These are phyloP conservation scores for Cheilosia scutellata DNA, from an alignment of 2,888 invertebrate genomes.

Conservation along the genomic window DNA sequence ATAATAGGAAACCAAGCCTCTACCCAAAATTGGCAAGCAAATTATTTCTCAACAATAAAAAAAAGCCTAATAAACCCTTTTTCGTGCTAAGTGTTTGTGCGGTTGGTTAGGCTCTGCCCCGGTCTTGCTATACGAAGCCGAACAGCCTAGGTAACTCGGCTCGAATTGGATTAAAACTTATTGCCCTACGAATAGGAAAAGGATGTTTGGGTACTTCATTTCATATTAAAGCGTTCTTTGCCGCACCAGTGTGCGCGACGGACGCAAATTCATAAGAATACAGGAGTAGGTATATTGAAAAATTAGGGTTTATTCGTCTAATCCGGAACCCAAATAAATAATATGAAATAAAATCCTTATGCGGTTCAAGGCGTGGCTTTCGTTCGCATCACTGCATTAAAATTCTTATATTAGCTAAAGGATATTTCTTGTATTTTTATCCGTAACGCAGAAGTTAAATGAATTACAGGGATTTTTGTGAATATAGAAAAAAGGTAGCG, in stretches of 20 bases:
- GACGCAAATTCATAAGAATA: background rate
- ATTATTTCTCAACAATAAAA: constrained; percentile 70
- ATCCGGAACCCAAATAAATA: constrained; percentile 46
- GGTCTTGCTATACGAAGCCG: background rate
- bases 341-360: constrained; percentile 21
- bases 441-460: background rate
- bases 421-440: constrained; percentile 1
- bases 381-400: background rate
- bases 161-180: constrained; percentile 32
- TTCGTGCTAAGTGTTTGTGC: constrained; percentile 25
- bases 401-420: constrained; percentile 10
- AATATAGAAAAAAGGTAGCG: constrained; percentile 14
- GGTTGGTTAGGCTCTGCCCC: constrained; percentile 6
- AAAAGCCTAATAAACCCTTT: constrained; percentile 62
- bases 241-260: background rate
- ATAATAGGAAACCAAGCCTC: constrained; percentile 2
- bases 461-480: constrained; percentile 14
- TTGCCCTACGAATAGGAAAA: constrained; percentile 23
- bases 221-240: constrained; percentile 33
- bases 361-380: constrained; percentile 16
- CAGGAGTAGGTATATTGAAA: constrained; percentile 23
- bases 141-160: constrained; percentile 25
- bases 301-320: constrained; percentile 35
- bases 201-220: constrained; percentile 40
- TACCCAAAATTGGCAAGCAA: constrained; percentile 58